phyloP scores from a whole-genome alignment of 2,888 invertebrate genomes.

The Drosophila nigricruria region DNA sequence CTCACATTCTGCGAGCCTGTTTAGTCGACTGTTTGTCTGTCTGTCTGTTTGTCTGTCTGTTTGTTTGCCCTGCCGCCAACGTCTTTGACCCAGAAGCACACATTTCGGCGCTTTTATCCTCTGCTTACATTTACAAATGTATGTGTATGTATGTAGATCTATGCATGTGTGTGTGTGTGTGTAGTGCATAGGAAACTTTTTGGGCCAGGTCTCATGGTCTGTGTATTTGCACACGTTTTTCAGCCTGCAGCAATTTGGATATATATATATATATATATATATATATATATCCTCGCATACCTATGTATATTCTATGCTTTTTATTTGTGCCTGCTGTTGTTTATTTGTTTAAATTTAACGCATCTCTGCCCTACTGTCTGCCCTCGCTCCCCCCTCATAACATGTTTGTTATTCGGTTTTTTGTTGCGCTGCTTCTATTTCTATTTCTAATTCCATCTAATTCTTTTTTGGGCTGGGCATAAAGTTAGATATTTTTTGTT shows the following conservation, averaged over 20 bases:
- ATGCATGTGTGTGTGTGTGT: neutral
- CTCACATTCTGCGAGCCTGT: constrained; percentile 39
- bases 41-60: constrained; percentile 47
- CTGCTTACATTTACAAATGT: constrained; percentile 29
- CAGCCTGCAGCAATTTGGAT: constrained; percentile 58
- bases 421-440: constrained; percentile 21
- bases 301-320: constrained; percentile 43
- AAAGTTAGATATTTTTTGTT: constrained; percentile 37
- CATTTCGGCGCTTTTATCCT: constrained; percentile 66
- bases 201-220: constrained; percentile 56
- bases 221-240: constrained; percentile 59
- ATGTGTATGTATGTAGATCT: constrained; percentile 5
- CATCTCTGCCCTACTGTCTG: constrained; percentile 39
- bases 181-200: constrained; percentile 43
- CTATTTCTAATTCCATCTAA: constrained; percentile 34
- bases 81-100: constrained; percentile 80
- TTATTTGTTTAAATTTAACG: constrained; percentile 80
- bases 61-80: constrained; percentile 59
- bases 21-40: constrained; percentile 44
- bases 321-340: constrained; percentile 72
- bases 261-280: constrained; percentile 9
- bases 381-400: neutral
- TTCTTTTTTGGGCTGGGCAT: constrained; percentile 19
- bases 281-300: constrained; percentile 9
- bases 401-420: constrained; percentile 7